phyloP scores from a whole-genome alignment of 2,113 vertebrate genomes.

The Saguinus imperator region DNA sequence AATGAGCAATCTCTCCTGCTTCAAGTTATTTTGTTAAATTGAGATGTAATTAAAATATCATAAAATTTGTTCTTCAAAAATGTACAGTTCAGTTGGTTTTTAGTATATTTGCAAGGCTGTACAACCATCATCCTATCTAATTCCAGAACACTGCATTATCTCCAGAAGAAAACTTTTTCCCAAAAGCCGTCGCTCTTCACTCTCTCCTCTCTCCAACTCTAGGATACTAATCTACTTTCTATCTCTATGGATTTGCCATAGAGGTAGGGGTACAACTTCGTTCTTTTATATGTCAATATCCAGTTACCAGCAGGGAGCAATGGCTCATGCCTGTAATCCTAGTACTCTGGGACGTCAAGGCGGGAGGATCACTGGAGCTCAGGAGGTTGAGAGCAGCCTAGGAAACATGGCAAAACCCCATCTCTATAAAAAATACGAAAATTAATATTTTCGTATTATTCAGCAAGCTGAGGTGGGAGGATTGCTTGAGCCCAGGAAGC shows the following conservation, averaged over 20 bases:
- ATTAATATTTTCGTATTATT: not conserved
- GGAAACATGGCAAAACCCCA: not conserved
- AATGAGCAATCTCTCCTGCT: not conserved
- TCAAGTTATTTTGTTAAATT: not conserved
- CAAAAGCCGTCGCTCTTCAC: not conserved
- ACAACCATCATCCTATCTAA: not conserved
- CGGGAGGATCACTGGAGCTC: not conserved
- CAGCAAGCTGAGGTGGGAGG: not conserved
- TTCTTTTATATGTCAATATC: too few species aligned
- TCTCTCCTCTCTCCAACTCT: not conserved
- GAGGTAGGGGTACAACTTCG: not conserved
- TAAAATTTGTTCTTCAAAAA: not conserved
- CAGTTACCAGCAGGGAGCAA: too few species aligned
- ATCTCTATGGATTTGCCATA: not conserved
- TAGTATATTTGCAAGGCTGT: not conserved
- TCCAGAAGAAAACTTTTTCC: not conserved
- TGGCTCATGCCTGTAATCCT: not conserved
- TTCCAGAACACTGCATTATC: not conserved
- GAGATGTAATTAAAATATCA: conserved; percentile 28
- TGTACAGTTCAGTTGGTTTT: not conserved
- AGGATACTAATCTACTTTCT: not conserved
- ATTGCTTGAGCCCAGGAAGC: not conserved
- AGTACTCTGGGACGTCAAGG: not conserved
- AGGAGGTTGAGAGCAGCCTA: not conserved
- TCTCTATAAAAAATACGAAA: not conserved